Conservation (phyloP, 2,888 invertebrate genomes). For the Leucania comma region DNA sequence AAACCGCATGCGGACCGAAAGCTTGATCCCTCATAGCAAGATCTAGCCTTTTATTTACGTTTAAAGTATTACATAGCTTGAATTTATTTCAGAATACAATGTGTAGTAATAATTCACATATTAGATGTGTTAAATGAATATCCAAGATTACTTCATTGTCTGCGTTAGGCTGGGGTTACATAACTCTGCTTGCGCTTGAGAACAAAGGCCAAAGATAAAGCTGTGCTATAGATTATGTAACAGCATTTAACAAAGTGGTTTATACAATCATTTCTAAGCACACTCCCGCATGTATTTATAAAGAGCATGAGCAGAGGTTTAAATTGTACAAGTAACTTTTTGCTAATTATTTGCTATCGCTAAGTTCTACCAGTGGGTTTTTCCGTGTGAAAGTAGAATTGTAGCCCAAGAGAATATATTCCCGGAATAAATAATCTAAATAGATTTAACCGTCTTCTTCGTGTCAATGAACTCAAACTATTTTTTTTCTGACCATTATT, state of each 20-base stretch:
- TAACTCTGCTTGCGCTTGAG: conserved; percentile 31
- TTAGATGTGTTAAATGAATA: conserved; percentile 49
- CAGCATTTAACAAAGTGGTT: conserved; percentile 48
- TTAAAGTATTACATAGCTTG: conserved; percentile 5
- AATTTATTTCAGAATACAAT: conserved; percentile 35
- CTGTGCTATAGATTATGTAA: conserved; percentile 31
- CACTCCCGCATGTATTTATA: conserved; percentile 4
- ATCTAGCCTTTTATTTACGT: conserved; percentile 7
- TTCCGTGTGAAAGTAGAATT: too few species aligned
- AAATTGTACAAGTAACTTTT: neutral
- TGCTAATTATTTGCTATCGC: neutral
- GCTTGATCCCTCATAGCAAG: neutral
- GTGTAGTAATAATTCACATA: conserved; percentile 48
- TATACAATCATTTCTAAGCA: conserved; percentile 31
- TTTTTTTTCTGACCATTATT: too few species aligned
- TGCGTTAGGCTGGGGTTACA: conserved; percentile 41
- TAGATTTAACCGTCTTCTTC: too few species aligned
- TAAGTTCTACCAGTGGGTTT: neutral
- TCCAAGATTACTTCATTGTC: conserved; percentile 55
- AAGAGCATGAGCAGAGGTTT: conserved; percentile 2
- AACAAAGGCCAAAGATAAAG: conserved; percentile 54
- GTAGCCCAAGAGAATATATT: too few species aligned
- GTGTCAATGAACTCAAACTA: too few species aligned
- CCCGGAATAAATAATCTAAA: too few species aligned
- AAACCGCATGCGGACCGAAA: neutral